Evolutionary conservation across 2,888 invertebrate genomes (phyloP).

Genomic region (Scaeva pyrastri): DNA sequence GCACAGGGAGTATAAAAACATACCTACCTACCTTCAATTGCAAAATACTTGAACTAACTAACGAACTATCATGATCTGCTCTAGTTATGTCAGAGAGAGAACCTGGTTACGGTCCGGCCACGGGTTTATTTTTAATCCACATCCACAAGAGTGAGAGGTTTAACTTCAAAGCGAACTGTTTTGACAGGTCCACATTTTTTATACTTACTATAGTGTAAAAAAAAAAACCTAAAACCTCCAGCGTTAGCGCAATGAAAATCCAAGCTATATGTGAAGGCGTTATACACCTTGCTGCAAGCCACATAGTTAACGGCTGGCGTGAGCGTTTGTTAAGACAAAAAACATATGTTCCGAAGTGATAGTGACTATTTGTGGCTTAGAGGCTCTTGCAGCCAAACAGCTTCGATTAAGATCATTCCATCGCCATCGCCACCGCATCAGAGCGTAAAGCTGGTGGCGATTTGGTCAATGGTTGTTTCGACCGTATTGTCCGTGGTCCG

Average conservation of each 20-base stretch:
- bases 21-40: not conserved
- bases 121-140: slow-evolving; percentile 34
- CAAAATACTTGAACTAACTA: too few species aligned
- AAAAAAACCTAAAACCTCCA: slow-evolving; percentile 33
- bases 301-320: slow-evolving; percentile 50
- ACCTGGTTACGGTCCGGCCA: too few species aligned
- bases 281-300: slow-evolving; percentile 63
- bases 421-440: too few species aligned
- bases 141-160: slow-evolving; percentile 48
- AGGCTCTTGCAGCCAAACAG: slow-evolving; percentile 5
- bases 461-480: not conserved
- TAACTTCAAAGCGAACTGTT: slow-evolving; percentile 25
- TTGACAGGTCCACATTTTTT: slow-evolving; percentile 61
- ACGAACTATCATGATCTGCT: slow-evolving; percentile 66
- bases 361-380: slow-evolving; percentile 6
- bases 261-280: slow-evolving; percentile 55
- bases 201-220: too few species aligned
- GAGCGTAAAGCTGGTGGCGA: slow-evolving; percentile 61
- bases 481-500: too few species aligned
- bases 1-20: not conserved
- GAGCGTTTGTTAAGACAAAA: slow-evolving; percentile 44
- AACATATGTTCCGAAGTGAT: slow-evolving; percentile 64
- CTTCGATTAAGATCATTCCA: slow-evolving; percentile 63
- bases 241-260: slow-evolving; percentile 35
- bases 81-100: slow-evolving; percentile 68